phyloP scores from a whole-genome alignment of 2,797 vertebrate genomes.

The Urocyon cinereoargenteus region DNA sequence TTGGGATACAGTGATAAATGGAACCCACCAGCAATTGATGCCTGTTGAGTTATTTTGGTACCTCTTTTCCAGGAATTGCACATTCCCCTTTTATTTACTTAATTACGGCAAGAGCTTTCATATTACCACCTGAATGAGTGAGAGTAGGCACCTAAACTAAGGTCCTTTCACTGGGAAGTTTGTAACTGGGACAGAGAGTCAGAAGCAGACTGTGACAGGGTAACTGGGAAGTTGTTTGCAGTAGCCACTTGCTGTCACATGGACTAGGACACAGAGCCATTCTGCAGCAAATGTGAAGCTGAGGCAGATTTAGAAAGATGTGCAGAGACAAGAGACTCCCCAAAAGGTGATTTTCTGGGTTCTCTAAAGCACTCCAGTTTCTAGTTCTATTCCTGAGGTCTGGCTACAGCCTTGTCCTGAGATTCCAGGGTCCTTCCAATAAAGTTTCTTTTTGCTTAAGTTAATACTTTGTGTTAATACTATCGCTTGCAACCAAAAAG shows the following conservation, averaged over 20 bases:
- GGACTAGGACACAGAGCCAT: neutral
- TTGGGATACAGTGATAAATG: neutral
- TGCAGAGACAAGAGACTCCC: neutral
- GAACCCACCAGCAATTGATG: neutral
- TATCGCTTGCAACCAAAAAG: conserved; percentile 4
- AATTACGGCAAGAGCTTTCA: neutral
- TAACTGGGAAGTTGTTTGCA: neutral
- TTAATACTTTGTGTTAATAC: neutral
- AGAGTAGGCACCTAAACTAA: neutral
- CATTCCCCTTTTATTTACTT: neutral
- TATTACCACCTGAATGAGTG: neutral
- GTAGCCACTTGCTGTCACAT: neutral
- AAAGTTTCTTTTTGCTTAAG: conserved; percentile 20
- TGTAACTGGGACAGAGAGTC: neutral
- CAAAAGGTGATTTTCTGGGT: neutral
- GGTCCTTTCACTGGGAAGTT: neutral
- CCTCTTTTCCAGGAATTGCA: neutral
- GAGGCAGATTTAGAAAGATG: neutral
- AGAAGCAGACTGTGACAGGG: neutral
- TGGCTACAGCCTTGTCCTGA: neutral
- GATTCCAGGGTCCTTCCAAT: neutral
- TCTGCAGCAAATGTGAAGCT: neutral
- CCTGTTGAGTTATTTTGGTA: neutral
- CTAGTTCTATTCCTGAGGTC: neutral
- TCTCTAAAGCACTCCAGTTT: neutral